Base-by-base conservation (phyloP, 2,797 vertebrate genomes). In the Meriones psammophilus region DNA sequence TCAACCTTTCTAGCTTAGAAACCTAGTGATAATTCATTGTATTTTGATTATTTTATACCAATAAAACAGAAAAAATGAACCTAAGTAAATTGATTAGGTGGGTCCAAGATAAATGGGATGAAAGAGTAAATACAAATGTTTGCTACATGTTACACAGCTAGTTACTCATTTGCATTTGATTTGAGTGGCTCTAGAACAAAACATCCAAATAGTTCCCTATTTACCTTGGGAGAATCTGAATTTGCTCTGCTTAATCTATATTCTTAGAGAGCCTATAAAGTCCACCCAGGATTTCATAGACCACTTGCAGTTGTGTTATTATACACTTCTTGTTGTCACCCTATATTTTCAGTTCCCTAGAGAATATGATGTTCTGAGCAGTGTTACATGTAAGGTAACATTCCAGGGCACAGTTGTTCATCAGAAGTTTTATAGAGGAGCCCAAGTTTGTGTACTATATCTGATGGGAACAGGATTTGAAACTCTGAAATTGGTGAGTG, bases 71-170 rank as follows among this genome's bases (percentile, higher is more conserved):
- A 74, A 86, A 20, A 15, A 88, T 39, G 7, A 8, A 83, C 33
- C 74, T 7, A 74, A n/a, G 46, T 93, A 84, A 84, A 69, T 68
- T 56, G 9, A 58, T 42, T 86, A 17, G 87, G 39, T 73, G 3
- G 22, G 86, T 74, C 74, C 20, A 80, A 46, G 2, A 80, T 92
- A 93, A 28, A 80, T 79, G 46, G 9, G 10, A 56, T 87, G 7
- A 89, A 93, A 71, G 1, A 77, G n/a, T 91, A 46, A 50, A 79
- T 36, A 77, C 2, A 95, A 77, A 79, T 30, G 58, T 69, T 86
- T 10, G 26, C 64, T 26, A 12, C 42, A 78, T 74, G 58, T 64
- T 50, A 22, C 54, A 92, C 39, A 88, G 3, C 17, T 83, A 89
- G 1, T 18, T 83, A 78, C 12, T 46, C 60, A n/a, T 92, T 18